phyloP scores from a whole-genome alignment of 1,140 invertebrate species.

The Drosophila mojavensis region DNA sequence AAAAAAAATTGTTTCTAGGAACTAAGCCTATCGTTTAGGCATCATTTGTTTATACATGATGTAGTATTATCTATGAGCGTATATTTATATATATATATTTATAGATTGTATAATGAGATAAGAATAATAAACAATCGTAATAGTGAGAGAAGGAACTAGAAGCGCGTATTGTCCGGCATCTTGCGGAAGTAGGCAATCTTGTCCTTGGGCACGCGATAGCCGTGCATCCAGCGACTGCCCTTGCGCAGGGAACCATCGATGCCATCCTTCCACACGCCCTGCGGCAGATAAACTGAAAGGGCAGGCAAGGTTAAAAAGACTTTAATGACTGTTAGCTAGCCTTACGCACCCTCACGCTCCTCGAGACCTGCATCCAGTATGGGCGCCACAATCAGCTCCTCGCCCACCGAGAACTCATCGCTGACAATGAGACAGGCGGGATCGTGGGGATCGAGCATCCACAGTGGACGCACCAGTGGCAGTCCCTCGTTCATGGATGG shows the following conservation, averaged over 20 bases:
- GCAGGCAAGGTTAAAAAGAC: not conserved
- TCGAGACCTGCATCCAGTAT: conserved; percentile 89
- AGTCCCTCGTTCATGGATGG: conserved; percentile 91
- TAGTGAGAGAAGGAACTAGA: conserved; percentile 84
- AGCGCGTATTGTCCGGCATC: conserved; percentile 93
- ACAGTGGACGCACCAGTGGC: conserved; percentile 94
- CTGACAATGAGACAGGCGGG: conserved; percentile 90
- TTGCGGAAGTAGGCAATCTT: conserved; percentile 93
- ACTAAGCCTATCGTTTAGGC: conserved; percentile 6
- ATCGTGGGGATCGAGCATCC: conserved; percentile 95
- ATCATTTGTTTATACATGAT: conserved; percentile 6
- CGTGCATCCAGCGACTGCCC: conserved; percentile 95
- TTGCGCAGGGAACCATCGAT: conserved; percentile 93
- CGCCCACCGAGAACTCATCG: conserved; percentile 96
- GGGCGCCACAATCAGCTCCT: conserved; percentile 96
- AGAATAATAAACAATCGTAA: conserved; percentile 28
- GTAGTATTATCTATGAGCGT: conserved; percentile 12
- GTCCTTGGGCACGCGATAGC: conserved; percentile 91
- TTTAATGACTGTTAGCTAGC: no score
- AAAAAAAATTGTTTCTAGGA: conserved; percentile 9
- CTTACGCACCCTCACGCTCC: conserved; percentile 86
- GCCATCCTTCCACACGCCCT: conserved; percentile 95
- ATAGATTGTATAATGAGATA: conserved; percentile 20
- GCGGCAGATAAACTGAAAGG: conserved; percentile 90
- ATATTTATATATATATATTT: conserved; percentile 14